Evolutionary conservation across 2,113 vertebrate genomes (phyloP), one percentile per base, ranked within the genome.

Genomic region (Muntiacus reevesi): DNA sequence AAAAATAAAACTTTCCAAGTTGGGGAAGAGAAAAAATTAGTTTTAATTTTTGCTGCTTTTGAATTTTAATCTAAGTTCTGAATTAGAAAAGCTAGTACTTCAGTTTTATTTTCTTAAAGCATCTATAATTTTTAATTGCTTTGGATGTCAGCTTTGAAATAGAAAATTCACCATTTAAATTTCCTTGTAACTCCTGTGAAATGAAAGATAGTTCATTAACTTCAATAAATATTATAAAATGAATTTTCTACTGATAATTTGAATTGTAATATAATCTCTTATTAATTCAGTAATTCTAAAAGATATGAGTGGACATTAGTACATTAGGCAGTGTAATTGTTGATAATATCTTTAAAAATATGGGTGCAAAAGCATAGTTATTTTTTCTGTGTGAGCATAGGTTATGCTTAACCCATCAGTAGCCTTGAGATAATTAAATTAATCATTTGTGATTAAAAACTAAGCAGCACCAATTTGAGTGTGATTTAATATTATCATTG

Each of bases 41-140:
- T 52, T 84, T 97, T 86, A 76, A 84, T 82, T 95, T 97, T 95
- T 95, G 17, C 57, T 87, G 25, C 27, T 97, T 95, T 92, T 85
- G 21, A 16, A 40, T 88, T 94, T 89, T 91, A 91, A 55, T 97
- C 10, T 28, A 94, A 36, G 92, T 89, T 12, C 15, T 90, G 40
- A 79, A 60, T 52, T 96, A 52, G n/a, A 28, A 91, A 91, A 92
- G 7, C 52, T 87, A 57, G 17, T 33, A 33, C 27, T 91, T 97
- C 36, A 59, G 36, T 92, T 95, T 89, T 78, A 27, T 86, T 92
- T 95, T 96, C 8, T 93, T 94, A 47, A 85, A 93, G 33, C 5
- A 71, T 79, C 16, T 81, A 4, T 94, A 27, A 62, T 94, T 95
- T 93, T 64, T 84, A 59, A 17, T 91, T 88, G n/a, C 84, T 88